Base-by-base conservation (phyloP, 2,113 vertebrate genomes). In the Percopsis transmontana region DNA sequence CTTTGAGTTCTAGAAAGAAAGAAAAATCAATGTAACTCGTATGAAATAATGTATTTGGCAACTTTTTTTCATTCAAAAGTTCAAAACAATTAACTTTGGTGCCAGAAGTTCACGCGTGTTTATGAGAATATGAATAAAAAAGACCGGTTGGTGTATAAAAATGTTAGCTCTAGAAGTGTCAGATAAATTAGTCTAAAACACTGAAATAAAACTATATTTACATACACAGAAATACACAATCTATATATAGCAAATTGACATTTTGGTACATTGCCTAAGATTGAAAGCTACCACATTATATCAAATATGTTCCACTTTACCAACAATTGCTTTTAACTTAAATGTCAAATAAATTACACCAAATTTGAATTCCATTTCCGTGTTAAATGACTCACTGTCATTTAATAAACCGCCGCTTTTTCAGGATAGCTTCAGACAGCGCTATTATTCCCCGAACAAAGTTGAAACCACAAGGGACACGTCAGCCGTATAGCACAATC, bases 401-500 rank as follows among this genome's bases (percentile, higher is more conserved):
- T 33, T 39, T 3, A 44, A 44, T 44, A 14, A 44, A 15, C 42
- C 54, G 20, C 39, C 27, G 0, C 38, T 45, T 14, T 63, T 54
- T 15, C 27, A 15, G 52, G 52, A 24, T 62, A 23, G 39, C 16
- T 57, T 62, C 5, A 42, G 33, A 56, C 58, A 58, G 50, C 42
- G 55, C 39, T 68, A 42, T 24, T 4, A 61, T 60, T 66, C 27
- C 11, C 41, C 20, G 39, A 57, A 33, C 23, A 60, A 72, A 58
- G 38, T 60, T 11, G 19, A n/a, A 68, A 16, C 58, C 59, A 11
- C 61, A 39, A n/a, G 44, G 65, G 60, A 79, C 44, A 47, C 44
- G 23, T 70, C 67, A 65, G 57, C 55, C 33, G 51, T 56, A 58
- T 66, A 45, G 27, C 58, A 33, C 45, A 39, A 40, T 64, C 24